A percentile compares a stretch with the other conserved stretches of the same genome.
phyloP scores from a whole-genome alignment of 1,140 invertebrate species.

The Drosophila sucinea region DNA sequence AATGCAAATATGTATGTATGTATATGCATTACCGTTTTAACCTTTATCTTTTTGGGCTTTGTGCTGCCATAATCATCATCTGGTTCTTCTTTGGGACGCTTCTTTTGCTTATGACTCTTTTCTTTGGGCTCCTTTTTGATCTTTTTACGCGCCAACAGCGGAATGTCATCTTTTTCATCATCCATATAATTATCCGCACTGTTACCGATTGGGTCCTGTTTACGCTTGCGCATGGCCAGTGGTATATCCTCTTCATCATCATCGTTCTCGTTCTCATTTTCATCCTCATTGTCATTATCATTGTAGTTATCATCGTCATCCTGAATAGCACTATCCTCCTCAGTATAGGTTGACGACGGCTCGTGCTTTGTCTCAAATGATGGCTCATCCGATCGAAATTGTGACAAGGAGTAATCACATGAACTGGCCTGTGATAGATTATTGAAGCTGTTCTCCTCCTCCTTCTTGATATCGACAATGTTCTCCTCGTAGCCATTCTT shows the following conservation, averaged over 20 bases:
- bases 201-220: constrained; percentile 45
- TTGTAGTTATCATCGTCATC: constrained; percentile 86
- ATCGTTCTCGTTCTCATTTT: constrained; percentile 87
- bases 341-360: constrained; percentile 40
- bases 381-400: constrained; percentile 85
- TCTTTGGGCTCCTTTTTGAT: constrained; percentile 85
- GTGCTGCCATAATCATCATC: constrained; percentile 85
- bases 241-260: constrained; percentile 90
- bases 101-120: constrained; percentile 85
- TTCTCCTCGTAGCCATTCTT: constrained; percentile 76
- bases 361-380: constrained; percentile 74
- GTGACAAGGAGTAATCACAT: constrained; percentile 87
- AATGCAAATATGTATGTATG: not conserved
- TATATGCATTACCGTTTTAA: constrained; percentile 72
- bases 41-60: constrained; percentile 85
- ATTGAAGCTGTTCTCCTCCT: constrained; percentile 72
- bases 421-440: constrained; percentile 86
- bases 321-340: constrained; percentile 66
- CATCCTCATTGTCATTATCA: constrained; percentile 85
- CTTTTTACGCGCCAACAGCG: constrained; percentile 86
- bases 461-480: constrained; percentile 64
- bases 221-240: constrained; percentile 85
- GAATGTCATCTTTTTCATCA: constrained; percentile 87
- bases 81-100: constrained; percentile 86
- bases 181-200: constrained; percentile 36